Percentiles rank a stretch among this genome's conserved stretches.
These are phyloP conservation scores for Xiphydria camelus DNA, from an alignment of 2,888 invertebrate species.

Conservation along the genomic window DNA sequence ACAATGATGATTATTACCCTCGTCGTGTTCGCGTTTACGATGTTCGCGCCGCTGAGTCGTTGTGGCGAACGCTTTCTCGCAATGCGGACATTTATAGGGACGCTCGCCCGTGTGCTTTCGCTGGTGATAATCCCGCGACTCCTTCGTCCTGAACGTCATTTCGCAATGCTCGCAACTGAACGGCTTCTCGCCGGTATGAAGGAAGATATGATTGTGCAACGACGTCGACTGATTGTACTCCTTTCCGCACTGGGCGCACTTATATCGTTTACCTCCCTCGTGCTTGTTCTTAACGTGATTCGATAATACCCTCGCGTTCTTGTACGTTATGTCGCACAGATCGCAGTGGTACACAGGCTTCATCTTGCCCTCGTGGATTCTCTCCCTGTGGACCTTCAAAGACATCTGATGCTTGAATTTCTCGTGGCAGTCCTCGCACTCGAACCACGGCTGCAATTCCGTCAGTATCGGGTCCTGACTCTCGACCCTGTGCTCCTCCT, in stretches of 20 bases:
- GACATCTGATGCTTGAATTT: constrained; percentile 18
- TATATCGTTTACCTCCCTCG: constrained; percentile 15
- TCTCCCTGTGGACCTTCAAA: constrained; percentile 12
- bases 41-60: constrained; percentile 13
- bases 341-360: constrained; percentile 14
- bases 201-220: constrained; percentile 13
- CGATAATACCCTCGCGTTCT: constrained; percentile 12
- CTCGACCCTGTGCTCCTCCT: constrained; percentile 10
- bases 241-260: constrained; percentile 14
- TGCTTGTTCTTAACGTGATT: constrained; percentile 14
- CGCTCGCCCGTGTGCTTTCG: constrained; percentile 14
- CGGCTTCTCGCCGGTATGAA: constrained; percentile 14
- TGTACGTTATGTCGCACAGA: constrained; percentile 12
- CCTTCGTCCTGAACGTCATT: constrained; percentile 14
- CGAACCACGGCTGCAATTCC: constrained; percentile 14
- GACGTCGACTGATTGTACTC: constrained; percentile 16
- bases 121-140: constrained; percentile 13
- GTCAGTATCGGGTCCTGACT: constrained; percentile 12
- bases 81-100: constrained; percentile 13
- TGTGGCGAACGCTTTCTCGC: constrained; percentile 12
- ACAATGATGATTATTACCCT: constrained; percentile 12
- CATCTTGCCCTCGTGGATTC: constrained; percentile 12
- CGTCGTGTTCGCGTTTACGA: constrained; percentile 12
- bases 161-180: constrained; percentile 15
- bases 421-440: constrained; percentile 15